phyloP scores from a whole-genome alignment of 1,140 invertebrate genomes.

The Diplogasteroides magnus region DNA sequence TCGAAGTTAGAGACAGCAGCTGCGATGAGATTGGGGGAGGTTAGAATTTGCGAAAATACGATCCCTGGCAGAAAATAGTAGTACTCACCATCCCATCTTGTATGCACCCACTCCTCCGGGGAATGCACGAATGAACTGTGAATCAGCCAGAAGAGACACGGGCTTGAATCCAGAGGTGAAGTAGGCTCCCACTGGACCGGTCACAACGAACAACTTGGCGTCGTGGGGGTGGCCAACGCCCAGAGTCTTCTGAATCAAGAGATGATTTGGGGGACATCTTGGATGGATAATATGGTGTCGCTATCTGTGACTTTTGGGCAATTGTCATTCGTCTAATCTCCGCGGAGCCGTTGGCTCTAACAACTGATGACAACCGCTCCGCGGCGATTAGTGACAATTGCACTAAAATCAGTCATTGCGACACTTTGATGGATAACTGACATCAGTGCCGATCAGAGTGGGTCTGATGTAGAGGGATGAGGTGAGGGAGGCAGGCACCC shows the following conservation, averaged over 20 bases:
- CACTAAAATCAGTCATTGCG: neutral
- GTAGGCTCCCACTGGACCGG: slow-evolving; percentile 87
- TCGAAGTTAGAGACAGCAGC: too few relatives aligned
- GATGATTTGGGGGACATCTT: slow-evolving; percentile 12
- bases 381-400: neutral
- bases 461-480: slow-evolving; percentile 90
- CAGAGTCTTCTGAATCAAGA: slow-evolving; percentile 76
- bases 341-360: neutral
- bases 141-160: slow-evolving; percentile 74
- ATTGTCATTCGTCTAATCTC: too few relatives aligned
- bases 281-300: slow-evolving; percentile 9
- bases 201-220: slow-evolving; percentile 78
- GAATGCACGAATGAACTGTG: slow-evolving; percentile 78
- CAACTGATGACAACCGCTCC: neutral
- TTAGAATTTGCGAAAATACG: too few relatives aligned
- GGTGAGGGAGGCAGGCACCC: slow-evolving; percentile 81
- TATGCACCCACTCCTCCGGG: slow-evolving; percentile 86
- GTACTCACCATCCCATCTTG: slow-evolving; percentile 77
- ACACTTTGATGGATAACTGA: slow-evolving; percentile 62
- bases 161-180: slow-evolving; percentile 72
- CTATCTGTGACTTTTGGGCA: too few relatives aligned
- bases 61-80: neutral
- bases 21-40: too few relatives aligned
- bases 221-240: slow-evolving; percentile 77
- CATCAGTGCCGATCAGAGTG: slow-evolving; percentile 91